phyloP scores from a whole-genome alignment of 1,140 invertebrate species.

The Limonius californicus region DNA sequence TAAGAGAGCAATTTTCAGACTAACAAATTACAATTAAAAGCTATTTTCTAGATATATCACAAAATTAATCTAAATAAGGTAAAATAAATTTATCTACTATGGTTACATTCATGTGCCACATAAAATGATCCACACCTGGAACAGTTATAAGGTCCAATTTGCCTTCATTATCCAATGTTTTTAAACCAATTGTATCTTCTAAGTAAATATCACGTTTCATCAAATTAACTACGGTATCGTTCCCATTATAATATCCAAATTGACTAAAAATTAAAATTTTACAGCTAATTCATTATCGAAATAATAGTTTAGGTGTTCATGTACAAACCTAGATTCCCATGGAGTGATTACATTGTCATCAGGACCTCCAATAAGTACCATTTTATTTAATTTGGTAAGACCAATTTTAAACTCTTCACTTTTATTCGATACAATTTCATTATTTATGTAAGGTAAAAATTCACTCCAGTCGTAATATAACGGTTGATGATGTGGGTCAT shows the following conservation, averaged over 20 bases:
- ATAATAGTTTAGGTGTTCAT: not conserved
- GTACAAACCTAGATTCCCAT: conserved; percentile 81
- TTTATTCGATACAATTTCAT: conserved; percentile 61
- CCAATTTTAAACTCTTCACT: conserved; percentile 70
- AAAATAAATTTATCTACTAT: conserved; percentile 76
- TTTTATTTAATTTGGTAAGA: conserved; percentile 67
- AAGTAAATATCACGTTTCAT: conserved; percentile 65
- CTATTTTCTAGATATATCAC: not conserved
- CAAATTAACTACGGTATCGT: conserved; percentile 72
- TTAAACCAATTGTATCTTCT: conserved; percentile 74
- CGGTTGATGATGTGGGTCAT: conserved; percentile 80
- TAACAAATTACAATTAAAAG: not conserved
- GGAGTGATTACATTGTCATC: conserved; percentile 91
- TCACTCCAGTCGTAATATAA: conserved; percentile 73
- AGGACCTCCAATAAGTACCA: conserved; percentile 86
- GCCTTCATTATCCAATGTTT: conserved; percentile 62
- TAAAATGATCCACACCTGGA: conserved; percentile 69
- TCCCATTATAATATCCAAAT: conserved; percentile 76
- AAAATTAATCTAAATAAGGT: conserved; percentile 70
- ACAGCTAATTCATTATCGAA: conserved; percentile 10
- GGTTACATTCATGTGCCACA: conserved; percentile 75
- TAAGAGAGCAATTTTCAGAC: not conserved
- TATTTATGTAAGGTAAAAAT: conserved; percentile 77
- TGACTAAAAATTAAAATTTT: conserved; percentile 58
- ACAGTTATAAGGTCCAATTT: conserved; percentile 65